phyloP scores from a whole-genome alignment of 1,140 invertebrate genomes.

The Bursaphelenchus mucronatus region DNA sequence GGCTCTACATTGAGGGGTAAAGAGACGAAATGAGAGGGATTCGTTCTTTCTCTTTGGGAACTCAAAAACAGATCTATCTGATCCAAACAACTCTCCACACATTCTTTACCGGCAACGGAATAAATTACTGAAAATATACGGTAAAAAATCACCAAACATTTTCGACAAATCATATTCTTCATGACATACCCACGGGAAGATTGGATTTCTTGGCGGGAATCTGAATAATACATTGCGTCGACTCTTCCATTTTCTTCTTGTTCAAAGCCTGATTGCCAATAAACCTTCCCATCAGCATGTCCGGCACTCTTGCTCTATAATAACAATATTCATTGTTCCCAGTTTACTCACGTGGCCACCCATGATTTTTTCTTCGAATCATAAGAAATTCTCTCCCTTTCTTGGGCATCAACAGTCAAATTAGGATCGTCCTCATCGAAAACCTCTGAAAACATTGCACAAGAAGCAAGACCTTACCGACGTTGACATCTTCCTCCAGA shows the following conservation, averaged over 20 bases:
- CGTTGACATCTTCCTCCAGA: no score
- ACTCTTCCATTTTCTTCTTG: conserved; percentile 4
- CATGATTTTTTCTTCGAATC: conserved; percentile 8
- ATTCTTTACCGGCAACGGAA: not conserved
- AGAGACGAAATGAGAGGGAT: conserved; percentile 15
- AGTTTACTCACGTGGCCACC: conserved; percentile 9
- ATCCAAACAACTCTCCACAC: conserved; percentile 16
- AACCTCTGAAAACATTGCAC: no score
- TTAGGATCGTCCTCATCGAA: no score
- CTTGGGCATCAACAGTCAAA: no score
- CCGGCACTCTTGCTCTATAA: conserved; percentile 3
- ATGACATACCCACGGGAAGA: not conserved
- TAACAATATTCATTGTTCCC: not conserved
- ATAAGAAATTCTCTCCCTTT: not conserved
- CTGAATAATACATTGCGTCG: not conserved
- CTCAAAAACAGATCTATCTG: conserved; percentile 16
- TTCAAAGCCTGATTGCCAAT: not conserved
- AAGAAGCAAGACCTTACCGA: no score
- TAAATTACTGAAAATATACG: conserved; percentile 9
- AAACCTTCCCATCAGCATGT: conserved; percentile 5
- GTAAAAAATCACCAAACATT: not conserved
- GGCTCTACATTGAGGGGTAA: conserved; percentile 1
- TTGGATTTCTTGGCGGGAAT: conserved; percentile 9
- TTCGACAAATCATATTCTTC: not conserved
- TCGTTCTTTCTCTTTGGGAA: not conserved